Conservation (phyloP, 2,888 invertebrate genomes). For the Athalia circularis region DNA sequence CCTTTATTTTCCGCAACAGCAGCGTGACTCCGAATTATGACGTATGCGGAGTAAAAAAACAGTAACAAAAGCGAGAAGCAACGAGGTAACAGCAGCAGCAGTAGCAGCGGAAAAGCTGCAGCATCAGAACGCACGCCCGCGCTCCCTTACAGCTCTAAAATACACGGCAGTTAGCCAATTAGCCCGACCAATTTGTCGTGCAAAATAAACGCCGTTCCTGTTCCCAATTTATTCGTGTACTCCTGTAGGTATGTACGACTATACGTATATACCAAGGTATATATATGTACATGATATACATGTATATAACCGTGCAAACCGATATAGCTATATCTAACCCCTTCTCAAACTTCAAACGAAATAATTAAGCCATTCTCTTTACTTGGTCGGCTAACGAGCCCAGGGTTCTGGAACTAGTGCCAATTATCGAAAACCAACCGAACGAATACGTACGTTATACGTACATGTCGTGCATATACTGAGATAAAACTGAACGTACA, state of each 20-base stretch:
- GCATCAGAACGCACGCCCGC: not conserved
- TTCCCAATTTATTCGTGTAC: constrained; percentile 54
- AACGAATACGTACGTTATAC: constrained; percentile 40
- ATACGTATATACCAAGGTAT: not conserved
- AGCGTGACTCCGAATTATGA: too few relatives aligned
- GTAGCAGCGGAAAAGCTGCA: not conserved
- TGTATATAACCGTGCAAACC: constrained; percentile 35
- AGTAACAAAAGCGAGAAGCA: not conserved
- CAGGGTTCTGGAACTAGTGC: constrained; percentile 66
- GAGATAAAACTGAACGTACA: not conserved
- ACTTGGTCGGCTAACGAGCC: constrained; percentile 68
- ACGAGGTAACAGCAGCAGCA: not conserved
- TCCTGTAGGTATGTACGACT: constrained; percentile 3
- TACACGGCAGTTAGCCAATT: constrained; percentile 63
- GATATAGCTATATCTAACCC: constrained; percentile 54
- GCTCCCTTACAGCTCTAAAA: constrained; percentile 28
- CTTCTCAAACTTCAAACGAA: constrained; percentile 72
- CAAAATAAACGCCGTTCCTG: constrained; percentile 68
- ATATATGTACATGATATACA: constrained; percentile 47
- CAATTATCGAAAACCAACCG: constrained; percentile 72
- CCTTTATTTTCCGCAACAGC: too few relatives aligned
- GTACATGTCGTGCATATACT: constrained; percentile 4
- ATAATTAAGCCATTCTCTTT: constrained; percentile 72
- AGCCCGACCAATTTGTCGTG: constrained; percentile 71
- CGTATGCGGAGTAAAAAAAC: not conserved